phyloP scores from a whole-genome alignment of 2,797 vertebrate genomes.

The Hippoglossus hippoglossus region DNA sequence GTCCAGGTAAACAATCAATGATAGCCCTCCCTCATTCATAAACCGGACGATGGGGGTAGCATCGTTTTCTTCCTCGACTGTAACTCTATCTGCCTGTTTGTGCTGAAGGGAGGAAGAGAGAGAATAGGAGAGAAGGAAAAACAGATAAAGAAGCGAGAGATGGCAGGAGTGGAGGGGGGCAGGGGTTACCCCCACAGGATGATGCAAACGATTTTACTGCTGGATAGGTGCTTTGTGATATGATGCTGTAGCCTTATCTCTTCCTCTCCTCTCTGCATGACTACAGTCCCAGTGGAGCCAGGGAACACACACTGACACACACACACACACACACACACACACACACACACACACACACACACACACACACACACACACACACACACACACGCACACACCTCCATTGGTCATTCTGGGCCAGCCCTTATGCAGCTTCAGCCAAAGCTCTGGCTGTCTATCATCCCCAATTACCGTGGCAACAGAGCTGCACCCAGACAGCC shows the following conservation, averaged over 20 bases:
- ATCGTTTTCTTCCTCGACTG: slow-evolving; percentile 59
- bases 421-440: slow-evolving; percentile 77
- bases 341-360: slow-evolving; percentile 43
- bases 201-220: slow-evolving; percentile 60
- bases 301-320: slow-evolving; percentile 36
- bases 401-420: slow-evolving; percentile 75
- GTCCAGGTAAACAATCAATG: slow-evolving; percentile 84
- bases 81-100: slow-evolving; percentile 65
- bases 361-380: slow-evolving; percentile 36
- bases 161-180: slow-evolving; percentile 32
- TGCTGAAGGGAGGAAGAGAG: slow-evolving; percentile 34
- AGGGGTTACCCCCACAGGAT: slow-evolving; percentile 64
- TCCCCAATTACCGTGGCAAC: slow-evolving; percentile 88
- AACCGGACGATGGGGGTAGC: slow-evolving; percentile 57
- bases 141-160: slow-evolving; percentile 43
- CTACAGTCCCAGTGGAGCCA: slow-evolving; percentile 57
- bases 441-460: slow-evolving; percentile 85
- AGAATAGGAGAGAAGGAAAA: slow-evolving; percentile 13
- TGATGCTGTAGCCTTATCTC: slow-evolving; percentile 63
- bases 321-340: slow-evolving; percentile 56
- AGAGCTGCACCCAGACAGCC: slow-evolving; percentile 80
- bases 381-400: slow-evolving; percentile 52
- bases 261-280: slow-evolving; percentile 54
- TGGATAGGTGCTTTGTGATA: slow-evolving; percentile 60
- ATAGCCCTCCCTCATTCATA: slow-evolving; percentile 83